Evolutionary conservation across 2,888 invertebrate species (phyloP).

Genomic region (Gortyna flavago): DNA sequence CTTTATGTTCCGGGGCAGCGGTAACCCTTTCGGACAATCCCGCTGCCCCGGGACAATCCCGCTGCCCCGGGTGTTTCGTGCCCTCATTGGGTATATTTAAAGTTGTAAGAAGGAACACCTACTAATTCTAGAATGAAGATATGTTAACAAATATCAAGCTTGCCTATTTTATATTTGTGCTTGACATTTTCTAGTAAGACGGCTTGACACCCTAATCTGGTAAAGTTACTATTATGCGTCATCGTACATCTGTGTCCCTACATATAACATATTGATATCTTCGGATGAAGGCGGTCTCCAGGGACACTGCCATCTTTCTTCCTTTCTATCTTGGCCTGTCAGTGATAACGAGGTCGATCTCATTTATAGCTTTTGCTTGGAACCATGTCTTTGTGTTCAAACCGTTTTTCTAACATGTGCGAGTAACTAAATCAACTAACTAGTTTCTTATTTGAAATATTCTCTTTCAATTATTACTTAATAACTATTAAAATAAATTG

Average conservation of each 20-base stretch:
- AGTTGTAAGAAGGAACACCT: background rate
- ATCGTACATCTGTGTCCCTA: constrained; percentile 32
- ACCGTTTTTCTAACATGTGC: constrained; percentile 25
- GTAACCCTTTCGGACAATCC: too few relatives aligned
- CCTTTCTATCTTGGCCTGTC: constrained; percentile 76
- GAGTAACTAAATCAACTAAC: background rate
- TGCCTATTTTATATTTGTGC: background rate
- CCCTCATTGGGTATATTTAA: background rate
- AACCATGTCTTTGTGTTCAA: constrained; percentile 60
- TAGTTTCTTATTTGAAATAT: constrained; percentile 10
- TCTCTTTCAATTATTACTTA: constrained; percentile 23
- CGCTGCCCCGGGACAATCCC: too few relatives aligned
- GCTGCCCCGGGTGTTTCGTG: too few relatives aligned
- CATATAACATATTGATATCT: constrained; percentile 61
- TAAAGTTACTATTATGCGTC: constrained; percentile 15
- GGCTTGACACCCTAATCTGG: constrained; percentile 6
- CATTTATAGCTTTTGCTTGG: constrained; percentile 73
- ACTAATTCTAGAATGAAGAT: constrained; percentile 1
- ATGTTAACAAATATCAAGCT: background rate
- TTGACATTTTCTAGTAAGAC: constrained; percentile 6
- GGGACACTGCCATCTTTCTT: constrained; percentile 76
- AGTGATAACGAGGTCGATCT: constrained; percentile 77
- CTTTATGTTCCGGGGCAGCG: too few relatives aligned
- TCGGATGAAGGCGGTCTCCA: constrained; percentile 68
- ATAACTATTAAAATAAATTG: constrained; percentile 35